Base-by-base conservation (phyloP, 2,797 vertebrate genomes). In the Gastrophryne carolinensis region DNA sequence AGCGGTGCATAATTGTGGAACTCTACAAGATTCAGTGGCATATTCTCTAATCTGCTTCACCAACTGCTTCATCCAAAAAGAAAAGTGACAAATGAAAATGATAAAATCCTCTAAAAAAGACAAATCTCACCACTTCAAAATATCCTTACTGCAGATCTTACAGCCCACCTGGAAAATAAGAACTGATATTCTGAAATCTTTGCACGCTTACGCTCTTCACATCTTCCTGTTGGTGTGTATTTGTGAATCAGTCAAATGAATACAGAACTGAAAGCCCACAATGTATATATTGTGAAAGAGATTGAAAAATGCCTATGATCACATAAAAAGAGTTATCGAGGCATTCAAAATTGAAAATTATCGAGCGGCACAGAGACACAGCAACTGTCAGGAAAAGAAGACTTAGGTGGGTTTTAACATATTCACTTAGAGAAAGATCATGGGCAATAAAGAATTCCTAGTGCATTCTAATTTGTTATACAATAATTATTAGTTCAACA, bases 41-140 rank as follows among this genome's bases (percentile, higher is more conserved):
- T 19, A 5, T 64, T 57, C 50, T 34, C 29, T 72, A 57, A 72
- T 65, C 53, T 60, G 27, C 41, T 52, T 52, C 24, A 19, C 68
- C 68, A 78, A 53, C 68, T 78, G 75, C 15, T 41, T 56, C 37
- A 34, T 15, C 19, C n/a, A 72, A 32, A 72, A 78, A 66, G 68
- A 32, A 60, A 70, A 77, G 15, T 54, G 57, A 21, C 29, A 63
- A 32, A 76, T 69, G 44, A 76, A 66, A 53, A 57, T 66, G 39
- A 54, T 30, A 71, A 64, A 65, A 49, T 19, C 37, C 32, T 17
- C 50, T 37, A 32, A 32, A 57, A 63, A 56, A 27, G 30, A 19
- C 35, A 64, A 49, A 24, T 26, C 34, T 47, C 63, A 65, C 30
- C 39, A 65, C 53, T 66, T 65, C 13, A 50, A 49, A 72, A 15